Percentiles rank a stretch among this genome's conserved stretches.
phyloP scores from a whole-genome alignment of 1,140 invertebrate species.

The Rhynchophorus ferrugineus region DNA sequence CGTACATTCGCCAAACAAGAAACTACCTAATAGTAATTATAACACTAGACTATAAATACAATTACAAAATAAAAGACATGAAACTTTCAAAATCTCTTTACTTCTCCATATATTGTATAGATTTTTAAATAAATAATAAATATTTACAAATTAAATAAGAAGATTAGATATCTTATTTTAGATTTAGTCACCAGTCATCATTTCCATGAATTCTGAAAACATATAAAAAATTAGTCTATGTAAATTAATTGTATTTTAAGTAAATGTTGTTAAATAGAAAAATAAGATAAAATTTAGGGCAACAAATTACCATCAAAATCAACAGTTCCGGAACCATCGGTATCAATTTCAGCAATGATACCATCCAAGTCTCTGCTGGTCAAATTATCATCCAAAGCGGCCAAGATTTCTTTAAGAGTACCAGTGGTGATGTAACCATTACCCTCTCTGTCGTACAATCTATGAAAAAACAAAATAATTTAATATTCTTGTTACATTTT shows the following conservation, averaged over 20 bases:
- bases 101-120: too few relatives aligned
- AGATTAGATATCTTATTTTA: slow-evolving; percentile 7
- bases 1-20: not conserved
- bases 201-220: slow-evolving; percentile 74
- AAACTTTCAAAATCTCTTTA: too few relatives aligned
- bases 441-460: slow-evolving; percentile 47
- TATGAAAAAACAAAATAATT: slow-evolving; percentile 1
- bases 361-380: slow-evolving; percentile 87
- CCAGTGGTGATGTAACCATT: slow-evolving; percentile 94
- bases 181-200: slow-evolving; percentile 60
- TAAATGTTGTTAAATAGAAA: too few relatives aligned
- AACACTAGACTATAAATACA: too few relatives aligned
- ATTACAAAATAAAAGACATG: too few relatives aligned
- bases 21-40: too few relatives aligned
- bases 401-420: slow-evolving; percentile 82
- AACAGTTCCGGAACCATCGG: slow-evolving; percentile 82
- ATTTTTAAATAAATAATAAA: not conserved
- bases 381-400: slow-evolving; percentile 86
- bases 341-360: slow-evolving; percentile 95
- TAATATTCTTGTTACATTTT: too few relatives aligned
- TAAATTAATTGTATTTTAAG: too few relatives aligned
- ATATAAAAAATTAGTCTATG: too few relatives aligned
- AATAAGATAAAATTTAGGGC: too few relatives aligned
- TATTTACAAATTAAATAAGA: slow-evolving; percentile 2
- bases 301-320: slow-evolving; percentile 72